Evolutionary conservation across 2,888 invertebrate species (phyloP).

Genomic region (Epinotia nisella): DNA sequence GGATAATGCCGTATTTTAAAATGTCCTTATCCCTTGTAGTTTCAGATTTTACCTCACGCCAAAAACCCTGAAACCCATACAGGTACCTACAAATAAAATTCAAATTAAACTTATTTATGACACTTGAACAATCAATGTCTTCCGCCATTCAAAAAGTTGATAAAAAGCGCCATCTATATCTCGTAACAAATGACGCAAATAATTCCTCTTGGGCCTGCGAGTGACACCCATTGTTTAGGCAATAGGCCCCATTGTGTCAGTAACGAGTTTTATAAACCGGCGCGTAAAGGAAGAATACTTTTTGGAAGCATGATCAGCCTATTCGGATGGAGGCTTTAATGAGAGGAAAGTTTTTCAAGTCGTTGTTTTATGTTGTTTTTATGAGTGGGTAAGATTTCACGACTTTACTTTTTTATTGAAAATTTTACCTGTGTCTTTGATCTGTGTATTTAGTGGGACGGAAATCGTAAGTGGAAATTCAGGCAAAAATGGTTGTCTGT

Average conservation of each 20-base stretch:
- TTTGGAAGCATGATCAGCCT: conserved; percentile 29
- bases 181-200: conserved; percentile 38
- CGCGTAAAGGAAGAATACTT: conserved; percentile 26
- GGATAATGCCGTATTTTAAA: too few species aligned
- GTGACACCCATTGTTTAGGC: conserved; percentile 39
- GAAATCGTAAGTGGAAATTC: too few species aligned
- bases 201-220: conserved; percentile 32
- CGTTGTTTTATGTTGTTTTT: neutral
- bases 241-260: conserved; percentile 36
- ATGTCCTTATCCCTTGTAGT: too few species aligned
- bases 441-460: too few species aligned
- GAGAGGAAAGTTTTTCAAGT: conserved; percentile 5
- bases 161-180: conserved; percentile 31
- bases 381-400: neutral
- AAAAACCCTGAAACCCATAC: neutral
- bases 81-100: neutral
- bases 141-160: conserved; percentile 24
- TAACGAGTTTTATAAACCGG: conserved; percentile 40
- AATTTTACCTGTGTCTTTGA: too few species aligned
- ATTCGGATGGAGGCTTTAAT: conserved; percentile 12
- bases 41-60: too few species aligned
- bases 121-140: conserved; percentile 14
- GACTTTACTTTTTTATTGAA: too few species aligned
- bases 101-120: neutral
- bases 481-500: too few species aligned